Evolutionary conservation across 2,797 vertebrate genomes (phyloP).

Genomic region (Enteromius radiatus): DNA sequence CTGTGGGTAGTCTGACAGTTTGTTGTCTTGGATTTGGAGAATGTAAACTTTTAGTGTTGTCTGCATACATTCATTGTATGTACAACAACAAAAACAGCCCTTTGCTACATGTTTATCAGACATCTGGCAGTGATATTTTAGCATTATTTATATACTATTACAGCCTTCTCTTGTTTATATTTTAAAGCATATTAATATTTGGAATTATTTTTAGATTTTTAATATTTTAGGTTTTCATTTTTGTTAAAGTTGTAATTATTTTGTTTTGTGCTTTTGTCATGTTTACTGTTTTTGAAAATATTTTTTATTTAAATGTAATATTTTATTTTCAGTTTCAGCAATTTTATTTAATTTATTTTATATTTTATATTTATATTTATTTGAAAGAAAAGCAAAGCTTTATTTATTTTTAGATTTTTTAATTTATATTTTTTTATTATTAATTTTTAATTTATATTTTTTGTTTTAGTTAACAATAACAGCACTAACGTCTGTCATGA

Average conservation of each 20-base stretch:
- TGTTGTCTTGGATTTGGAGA: background rate
- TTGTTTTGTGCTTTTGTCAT: background rate
- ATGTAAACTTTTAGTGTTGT: background rate
- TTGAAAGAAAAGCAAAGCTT: no score
- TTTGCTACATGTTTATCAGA: background rate
- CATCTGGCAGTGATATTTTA: background rate
- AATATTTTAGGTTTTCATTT: background rate
- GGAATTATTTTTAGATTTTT: background rate
- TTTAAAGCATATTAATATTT: background rate
- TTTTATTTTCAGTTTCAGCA: background rate
- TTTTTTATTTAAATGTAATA: background rate
- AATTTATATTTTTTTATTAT: no score
- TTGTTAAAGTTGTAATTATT: background rate
- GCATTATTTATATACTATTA: background rate
- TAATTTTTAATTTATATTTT: no score
- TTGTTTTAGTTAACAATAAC: background rate
- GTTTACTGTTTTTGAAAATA: background rate
- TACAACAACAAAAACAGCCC: background rate
- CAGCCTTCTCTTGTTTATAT: background rate
- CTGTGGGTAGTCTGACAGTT: background rate
- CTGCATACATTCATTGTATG: background rate
- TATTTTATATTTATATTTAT: no score
- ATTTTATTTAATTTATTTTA: background rate
- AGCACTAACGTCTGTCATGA: background rate
- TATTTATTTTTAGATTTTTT: no score